phyloP scores from a whole-genome alignment of 2,888 invertebrate genomes.

The Drosophila testacea region DNA sequence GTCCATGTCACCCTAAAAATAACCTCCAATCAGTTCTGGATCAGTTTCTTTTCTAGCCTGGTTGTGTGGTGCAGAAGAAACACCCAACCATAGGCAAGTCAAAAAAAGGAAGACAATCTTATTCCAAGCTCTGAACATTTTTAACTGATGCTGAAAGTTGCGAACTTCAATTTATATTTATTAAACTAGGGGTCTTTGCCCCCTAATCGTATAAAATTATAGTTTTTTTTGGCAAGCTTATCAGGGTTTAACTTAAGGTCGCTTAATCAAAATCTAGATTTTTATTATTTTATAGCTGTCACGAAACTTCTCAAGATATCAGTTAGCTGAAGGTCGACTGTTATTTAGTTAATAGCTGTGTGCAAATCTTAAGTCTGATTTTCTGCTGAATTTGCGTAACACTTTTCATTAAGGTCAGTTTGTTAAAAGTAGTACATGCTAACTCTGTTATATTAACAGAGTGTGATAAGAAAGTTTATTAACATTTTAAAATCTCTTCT shows the following conservation, averaged over 20 bases:
- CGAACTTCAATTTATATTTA: background rate
- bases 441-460: background rate
- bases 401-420: background rate
- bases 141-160: constrained; percentile 33
- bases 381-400: background rate
- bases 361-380: background rate
- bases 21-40: too few relatives aligned
- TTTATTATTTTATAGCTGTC: background rate
- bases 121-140: constrained; percentile 36
- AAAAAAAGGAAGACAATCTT: constrained; percentile 27
- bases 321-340: background rate
- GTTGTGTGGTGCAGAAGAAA: constrained; percentile 24
- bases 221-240: constrained; percentile 10
- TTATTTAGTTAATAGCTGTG: background rate
- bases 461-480: too few relatives aligned
- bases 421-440: background rate
- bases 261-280: background rate
- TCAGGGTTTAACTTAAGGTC: constrained; percentile 1
- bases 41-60: constrained; percentile 83
- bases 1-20: too few relatives aligned
- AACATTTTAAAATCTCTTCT: too few relatives aligned
- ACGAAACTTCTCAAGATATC: background rate
- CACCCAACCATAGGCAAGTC: constrained; percentile 4
- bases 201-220: background rate
- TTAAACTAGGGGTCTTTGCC: background rate